Base-by-base conservation (phyloP, 1,140 invertebrate species). In the Planococcus citri region DNA sequence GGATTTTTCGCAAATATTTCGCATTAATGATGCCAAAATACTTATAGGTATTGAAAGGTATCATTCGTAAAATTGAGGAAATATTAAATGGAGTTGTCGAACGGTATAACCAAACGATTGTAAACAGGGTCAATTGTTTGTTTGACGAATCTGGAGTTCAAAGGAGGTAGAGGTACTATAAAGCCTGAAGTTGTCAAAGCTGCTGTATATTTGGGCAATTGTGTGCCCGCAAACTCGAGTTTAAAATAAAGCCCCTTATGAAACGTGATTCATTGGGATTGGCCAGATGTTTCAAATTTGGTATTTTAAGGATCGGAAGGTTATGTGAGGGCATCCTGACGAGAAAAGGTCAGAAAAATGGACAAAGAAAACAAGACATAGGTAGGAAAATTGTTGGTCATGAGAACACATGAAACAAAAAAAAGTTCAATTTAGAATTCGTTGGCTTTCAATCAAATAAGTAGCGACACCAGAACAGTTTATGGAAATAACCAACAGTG, bases 271-370 rank as follows among this genome's bases (percentile, higher is more conserved):
- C 33, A n/a, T 27, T 1, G 33, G 6, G 51, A 24, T n/a, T 51
- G 24, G 33, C 68, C 68, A 9, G n/a, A 51, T 69, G 37, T 69
- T 51, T 22, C 17, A 4, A 25, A 69, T 24, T n/a, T 69, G 1
- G n/a, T n/a, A 8, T 3, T 51, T n/a, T 73, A 73, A 67, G 73
- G 74, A 17, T 74, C 73, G 71, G 72, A 20, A 72, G 71, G 73
- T 3, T 75, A 72, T 71, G 71, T 73, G 0, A 61, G 72, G 61
- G 21, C n/a, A 72, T 24, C 74, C 73, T 22, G 73, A 73, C 68
- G 58, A 72, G 41, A 68, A 71, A 27, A 60, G 72, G 69, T 69
- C 20, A 38, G 72, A 71, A 0, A 75, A 75, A 70, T 74, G 67
- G 70, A 72, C 73, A 25, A n/a, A 20, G 4, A 69, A 51, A 27